Conservation (phyloP, 2,888 invertebrate genomes). For the Mylabris sibirica region DNA sequence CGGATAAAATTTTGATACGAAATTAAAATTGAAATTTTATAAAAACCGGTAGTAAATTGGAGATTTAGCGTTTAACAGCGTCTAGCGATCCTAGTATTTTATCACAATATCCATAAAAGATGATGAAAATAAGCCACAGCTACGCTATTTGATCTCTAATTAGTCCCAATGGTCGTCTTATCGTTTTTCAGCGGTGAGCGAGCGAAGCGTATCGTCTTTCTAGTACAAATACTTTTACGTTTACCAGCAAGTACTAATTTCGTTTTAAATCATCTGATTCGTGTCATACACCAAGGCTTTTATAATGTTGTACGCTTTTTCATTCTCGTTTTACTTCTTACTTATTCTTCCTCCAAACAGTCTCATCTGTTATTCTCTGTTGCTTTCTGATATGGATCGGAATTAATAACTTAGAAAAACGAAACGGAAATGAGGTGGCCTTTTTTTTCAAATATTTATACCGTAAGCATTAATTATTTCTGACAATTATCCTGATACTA, state of each 20-base stretch:
- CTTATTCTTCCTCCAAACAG: background rate
- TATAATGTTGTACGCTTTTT: background rate
- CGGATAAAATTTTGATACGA: background rate
- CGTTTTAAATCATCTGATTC: background rate
- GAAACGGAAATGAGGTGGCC: slow-evolving; percentile 20
- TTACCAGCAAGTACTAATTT: background rate
- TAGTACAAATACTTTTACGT: slow-evolving; percentile 1
- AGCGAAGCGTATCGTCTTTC: slow-evolving; percentile 23
- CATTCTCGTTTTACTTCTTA: background rate
- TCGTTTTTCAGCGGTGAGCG: slow-evolving; percentile 24
- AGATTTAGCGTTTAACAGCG: slow-evolving; percentile 22
- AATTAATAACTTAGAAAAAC: slow-evolving; percentile 22
- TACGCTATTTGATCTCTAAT: slow-evolving; percentile 42
- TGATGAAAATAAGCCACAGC: slow-evolving; percentile 36
- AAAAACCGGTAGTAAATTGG: background rate
- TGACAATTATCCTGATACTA: slow-evolving; percentile 24
- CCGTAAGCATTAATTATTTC: slow-evolving; percentile 29
- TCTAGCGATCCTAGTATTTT: slow-evolving; percentile 30
- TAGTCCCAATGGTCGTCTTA: slow-evolving; percentile 40
- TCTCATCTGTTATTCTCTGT: slow-evolving; percentile 11
- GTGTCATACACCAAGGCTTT: background rate
- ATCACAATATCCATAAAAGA: slow-evolving; percentile 42
- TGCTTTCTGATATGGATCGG: slow-evolving; percentile 15
- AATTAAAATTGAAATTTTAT: background rate
- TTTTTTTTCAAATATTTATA: slow-evolving; percentile 6